These are phyloP conservation scores for Leistus spinibarbis DNA, from an alignment of 2,888 invertebrate species.

Conservation along the genomic window DNA sequence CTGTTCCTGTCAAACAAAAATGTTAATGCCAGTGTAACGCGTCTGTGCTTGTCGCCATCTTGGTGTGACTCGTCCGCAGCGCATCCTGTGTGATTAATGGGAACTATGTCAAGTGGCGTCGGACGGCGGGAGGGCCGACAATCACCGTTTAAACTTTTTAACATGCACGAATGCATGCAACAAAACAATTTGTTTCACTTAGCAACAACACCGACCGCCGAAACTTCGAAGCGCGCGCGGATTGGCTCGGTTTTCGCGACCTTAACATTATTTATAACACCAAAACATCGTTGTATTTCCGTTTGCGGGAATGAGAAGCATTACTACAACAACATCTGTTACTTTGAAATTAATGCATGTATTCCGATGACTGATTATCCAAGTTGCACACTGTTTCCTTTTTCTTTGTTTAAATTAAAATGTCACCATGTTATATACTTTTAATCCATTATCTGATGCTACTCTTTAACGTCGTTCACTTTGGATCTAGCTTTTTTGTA, in stretches of 20 bases:
- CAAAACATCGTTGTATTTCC: not conserved
- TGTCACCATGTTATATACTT: not conserved
- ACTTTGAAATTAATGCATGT: not conserved
- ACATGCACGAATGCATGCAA: slow-evolving; percentile 38
- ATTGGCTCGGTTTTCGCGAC: not conserved
- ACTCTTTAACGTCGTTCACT: too few species aligned
- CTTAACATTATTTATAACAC: not conserved
- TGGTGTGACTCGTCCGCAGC: not conserved
- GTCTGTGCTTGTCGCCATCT: not conserved
- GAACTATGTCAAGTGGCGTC: slow-evolving; percentile 30
- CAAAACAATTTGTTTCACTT: slow-evolving; percentile 40
- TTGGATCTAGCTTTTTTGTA: too few species aligned
- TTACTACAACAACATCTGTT: not conserved
- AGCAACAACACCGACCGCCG: not conserved
- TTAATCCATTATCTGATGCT: too few species aligned
- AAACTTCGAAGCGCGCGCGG: not conserved
- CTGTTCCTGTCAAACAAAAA: not conserved
- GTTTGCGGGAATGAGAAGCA: not conserved
- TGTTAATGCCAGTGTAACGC: not conserved
- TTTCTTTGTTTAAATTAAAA: not conserved
- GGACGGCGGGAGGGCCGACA: not conserved
- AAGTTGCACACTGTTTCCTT: not conserved
- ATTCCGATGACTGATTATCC: not conserved
- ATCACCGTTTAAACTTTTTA: slow-evolving; percentile 38
- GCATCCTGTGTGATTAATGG: slow-evolving; percentile 35